Percentiles rank a stretch among this genome's conserved stretches.
phyloP scores from a whole-genome alignment of 2,888 invertebrate genomes.

The Glyphotaelius pellucidus region DNA sequence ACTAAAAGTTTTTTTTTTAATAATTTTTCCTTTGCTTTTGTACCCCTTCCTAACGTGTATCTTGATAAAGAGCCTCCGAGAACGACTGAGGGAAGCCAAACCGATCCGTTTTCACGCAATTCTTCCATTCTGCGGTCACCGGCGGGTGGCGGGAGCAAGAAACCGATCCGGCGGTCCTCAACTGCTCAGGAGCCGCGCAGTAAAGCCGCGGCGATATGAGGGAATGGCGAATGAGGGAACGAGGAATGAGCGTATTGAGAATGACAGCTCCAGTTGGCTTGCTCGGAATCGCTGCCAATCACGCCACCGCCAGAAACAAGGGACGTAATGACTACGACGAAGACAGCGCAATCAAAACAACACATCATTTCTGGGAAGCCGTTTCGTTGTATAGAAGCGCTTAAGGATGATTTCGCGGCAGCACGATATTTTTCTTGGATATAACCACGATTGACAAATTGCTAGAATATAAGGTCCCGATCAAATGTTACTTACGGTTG shows the following conservation, averaged over 20 bases:
- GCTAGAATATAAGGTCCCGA: not conserved
- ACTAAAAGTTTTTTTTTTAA: not conserved
- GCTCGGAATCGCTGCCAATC: conserved; percentile 49
- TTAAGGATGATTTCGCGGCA: conserved; percentile 53
- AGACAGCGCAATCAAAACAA: conserved; percentile 57
- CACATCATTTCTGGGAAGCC: conserved; percentile 60
- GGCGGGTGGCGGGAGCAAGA: conserved; percentile 13
- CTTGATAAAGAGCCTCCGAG: not conserved
- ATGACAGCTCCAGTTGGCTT: conserved; percentile 30
- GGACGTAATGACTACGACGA: conserved; percentile 56
- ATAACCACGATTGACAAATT: conserved; percentile 13
- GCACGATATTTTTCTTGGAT: conserved; percentile 40
- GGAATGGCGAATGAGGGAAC: conserved; percentile 44
- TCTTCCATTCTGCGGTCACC: conserved; percentile 26
- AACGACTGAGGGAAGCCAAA: not conserved
- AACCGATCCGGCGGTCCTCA: conserved; percentile 19
- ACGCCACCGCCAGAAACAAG: conserved; percentile 56
- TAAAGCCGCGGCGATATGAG: conserved; percentile 53
- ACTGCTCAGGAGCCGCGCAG: conserved; percentile 47
- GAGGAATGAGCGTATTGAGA: conserved; percentile 3
- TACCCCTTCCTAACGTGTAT: not conserved
- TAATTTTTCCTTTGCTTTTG: not conserved
- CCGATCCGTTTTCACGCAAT: conserved; percentile 34
- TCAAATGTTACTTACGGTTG: not conserved
- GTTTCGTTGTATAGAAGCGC: conserved; percentile 54